phyloP scores from a whole-genome alignment of 53 echinoderm and acorn worm species.

The Paracentrotus lividus region DNA sequence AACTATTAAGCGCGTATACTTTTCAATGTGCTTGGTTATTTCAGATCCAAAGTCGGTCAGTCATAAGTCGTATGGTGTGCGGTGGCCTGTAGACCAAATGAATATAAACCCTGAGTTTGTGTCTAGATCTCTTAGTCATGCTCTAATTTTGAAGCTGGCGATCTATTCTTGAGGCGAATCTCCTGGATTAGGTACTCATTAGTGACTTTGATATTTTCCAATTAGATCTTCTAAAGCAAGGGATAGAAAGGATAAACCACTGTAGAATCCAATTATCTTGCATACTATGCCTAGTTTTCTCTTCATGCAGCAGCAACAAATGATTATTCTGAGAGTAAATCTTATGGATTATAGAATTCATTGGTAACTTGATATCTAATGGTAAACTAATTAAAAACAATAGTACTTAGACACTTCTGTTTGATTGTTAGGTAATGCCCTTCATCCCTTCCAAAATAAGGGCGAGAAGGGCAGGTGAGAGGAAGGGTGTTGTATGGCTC shows the following conservation, averaged over 20 bases:
- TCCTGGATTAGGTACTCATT: constrained; percentile 12
- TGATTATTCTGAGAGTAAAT: background rate
- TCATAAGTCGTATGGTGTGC: no score
- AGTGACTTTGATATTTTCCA: background rate
- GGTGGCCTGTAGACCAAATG: no score
- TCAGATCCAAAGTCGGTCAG: no score
- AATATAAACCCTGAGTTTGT: no score
- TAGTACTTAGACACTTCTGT: background rate
- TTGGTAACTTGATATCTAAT: background rate
- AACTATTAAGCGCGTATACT: no score
- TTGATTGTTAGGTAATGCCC: background rate
- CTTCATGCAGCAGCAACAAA: background rate
- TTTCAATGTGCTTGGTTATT: no score
- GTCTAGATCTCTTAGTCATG: background rate
- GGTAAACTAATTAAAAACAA: background rate
- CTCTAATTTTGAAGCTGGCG: background rate
- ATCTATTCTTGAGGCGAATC: constrained; percentile 23
- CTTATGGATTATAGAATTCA: background rate
- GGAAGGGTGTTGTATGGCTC: no score
- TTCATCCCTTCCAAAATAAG: background rate
- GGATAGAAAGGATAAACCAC: background rate
- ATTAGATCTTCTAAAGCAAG: background rate
- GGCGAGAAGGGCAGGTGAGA: background rate
- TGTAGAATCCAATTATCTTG: background rate
- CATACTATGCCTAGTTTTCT: background rate